Percentiles rank a stretch among this genome's conserved stretches.
Conservation (phyloP, 2,888 invertebrate genomes). For the Tinea pellionella region DNA sequence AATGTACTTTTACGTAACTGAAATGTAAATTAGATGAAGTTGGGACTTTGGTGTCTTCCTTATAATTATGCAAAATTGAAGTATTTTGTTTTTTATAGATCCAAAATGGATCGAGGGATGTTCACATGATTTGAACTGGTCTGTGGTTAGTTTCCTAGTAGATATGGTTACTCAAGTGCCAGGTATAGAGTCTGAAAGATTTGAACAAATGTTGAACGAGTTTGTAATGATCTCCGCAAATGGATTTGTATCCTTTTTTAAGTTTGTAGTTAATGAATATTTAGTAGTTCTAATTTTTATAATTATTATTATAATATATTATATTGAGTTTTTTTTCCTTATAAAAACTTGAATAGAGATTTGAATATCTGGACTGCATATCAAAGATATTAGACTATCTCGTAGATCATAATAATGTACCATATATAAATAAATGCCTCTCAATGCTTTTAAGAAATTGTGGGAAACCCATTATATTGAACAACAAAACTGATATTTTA, state of each 20-base stretch:
- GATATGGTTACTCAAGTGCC: constrained; percentile 34
- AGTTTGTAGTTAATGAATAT: too few species aligned
- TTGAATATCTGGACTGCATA: not conserved
- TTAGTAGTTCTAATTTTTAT: not conserved
- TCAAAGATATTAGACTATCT: not conserved
- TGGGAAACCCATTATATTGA: constrained; percentile 34
- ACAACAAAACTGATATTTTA: constrained; percentile 27
- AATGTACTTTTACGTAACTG: too few species aligned
- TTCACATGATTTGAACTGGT: constrained; percentile 30
- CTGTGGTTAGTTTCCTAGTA: constrained; percentile 31
- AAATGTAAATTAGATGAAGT: too few species aligned
- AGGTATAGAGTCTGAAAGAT: constrained; percentile 29
- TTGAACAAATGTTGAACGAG: constrained; percentile 31
- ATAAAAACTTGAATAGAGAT: not conserved
- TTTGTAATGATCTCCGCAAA: constrained; percentile 26
- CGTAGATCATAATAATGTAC: not conserved
- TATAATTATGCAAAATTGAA: too few species aligned
- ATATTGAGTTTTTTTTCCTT: not conserved
- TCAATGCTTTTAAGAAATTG: constrained; percentile 29
- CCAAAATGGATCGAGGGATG: constrained; percentile 32
- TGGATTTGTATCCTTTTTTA: constrained; percentile 59
- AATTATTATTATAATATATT: not conserved
- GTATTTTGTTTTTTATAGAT: constrained; percentile 27
- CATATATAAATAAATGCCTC: constrained; percentile 17
- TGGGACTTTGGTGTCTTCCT: too few species aligned